Base-by-base conservation (phyloP, 2,888 invertebrate species). In the Subacronicta megacephala region DNA sequence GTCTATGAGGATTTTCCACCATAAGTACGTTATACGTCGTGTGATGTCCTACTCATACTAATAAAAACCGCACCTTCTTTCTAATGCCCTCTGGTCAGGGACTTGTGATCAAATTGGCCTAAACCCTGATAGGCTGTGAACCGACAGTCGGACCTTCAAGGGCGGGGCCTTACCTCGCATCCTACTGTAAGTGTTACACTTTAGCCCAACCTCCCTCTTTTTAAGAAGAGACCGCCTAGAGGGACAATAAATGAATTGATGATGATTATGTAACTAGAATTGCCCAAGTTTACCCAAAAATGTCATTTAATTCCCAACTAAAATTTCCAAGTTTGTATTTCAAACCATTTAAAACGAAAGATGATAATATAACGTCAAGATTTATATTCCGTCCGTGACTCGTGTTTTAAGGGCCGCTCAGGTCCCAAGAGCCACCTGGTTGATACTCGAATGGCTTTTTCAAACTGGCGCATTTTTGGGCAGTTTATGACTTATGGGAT, bases 351-450 rank as follows among this genome's bases (percentile, higher is more conserved):
- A 40, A 63, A 64, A 64, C 42, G 46, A 17, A 12, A 50, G 36
- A 50, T 35, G 50, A 44, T 47, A 43, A 56, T 45, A 46, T 52
- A 38, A 13, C 38, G 42, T 58, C 57, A n/a, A 49, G 61, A 59
- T 59, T 69, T 58, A 71, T 69, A 53, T 10, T 5, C 2, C 4
- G 13, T 42, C n/a, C 71, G 71, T 73, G 71, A 69, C 70, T 47
- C 18, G 56, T 36, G 38, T 69, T 38, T 20, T 40, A 40, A 52
- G 35, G 35, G 58, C 26, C n/a, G 37, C 43, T 41, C 16, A 26
- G 40, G 42, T 67, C 68, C 46, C 57, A 12, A 10, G 52, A 55
- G 72, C 40, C 29, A 42, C 52, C 47, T 36, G 58, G 16, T 3
- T n/a, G 20, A 23, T 45, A 31, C n/a, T 31, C n/a, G 40, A 50